Evolutionary conservation across 2,888 invertebrate species (phyloP).

Genomic region (Cantharis lateralis): DNA sequence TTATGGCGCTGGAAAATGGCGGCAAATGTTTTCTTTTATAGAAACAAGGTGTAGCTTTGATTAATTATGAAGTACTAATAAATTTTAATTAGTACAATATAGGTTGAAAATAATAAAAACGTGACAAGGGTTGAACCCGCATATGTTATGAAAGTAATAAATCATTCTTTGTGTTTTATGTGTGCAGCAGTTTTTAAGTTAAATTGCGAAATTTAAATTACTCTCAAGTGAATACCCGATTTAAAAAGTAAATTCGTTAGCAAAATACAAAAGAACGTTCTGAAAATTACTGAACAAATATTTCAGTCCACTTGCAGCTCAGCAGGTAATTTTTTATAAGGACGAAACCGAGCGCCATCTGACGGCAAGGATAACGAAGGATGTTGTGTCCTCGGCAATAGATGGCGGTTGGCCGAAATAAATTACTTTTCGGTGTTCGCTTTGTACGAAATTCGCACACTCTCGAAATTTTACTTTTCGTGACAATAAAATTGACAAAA

Average conservation of each 20-base stretch:
- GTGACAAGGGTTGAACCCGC: constrained; percentile 39
- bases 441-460: background rate
- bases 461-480: background rate
- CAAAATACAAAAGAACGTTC: background rate
- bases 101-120: constrained; percentile 43
- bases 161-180: constrained; percentile 16
- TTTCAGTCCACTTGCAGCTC: background rate
- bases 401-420: background rate
- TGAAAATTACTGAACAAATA: background rate
- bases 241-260: background rate
- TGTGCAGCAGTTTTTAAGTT: background rate
- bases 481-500: background rate
- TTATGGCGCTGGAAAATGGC: background rate
- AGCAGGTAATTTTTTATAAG: background rate
- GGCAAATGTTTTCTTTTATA: background rate
- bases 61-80: constrained; percentile 43
- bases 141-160: constrained; percentile 27
- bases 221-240: background rate
- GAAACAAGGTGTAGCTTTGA: constrained; percentile 25
- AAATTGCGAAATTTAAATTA: constrained; percentile 3
- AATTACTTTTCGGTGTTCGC: background rate
- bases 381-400: background rate
- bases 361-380: background rate
- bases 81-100: constrained; percentile 47
- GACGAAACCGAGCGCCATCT: background rate